Conservation (phyloP, 2,797 vertebrate genomes). For the Poeciliopsis gracilis region DNA sequence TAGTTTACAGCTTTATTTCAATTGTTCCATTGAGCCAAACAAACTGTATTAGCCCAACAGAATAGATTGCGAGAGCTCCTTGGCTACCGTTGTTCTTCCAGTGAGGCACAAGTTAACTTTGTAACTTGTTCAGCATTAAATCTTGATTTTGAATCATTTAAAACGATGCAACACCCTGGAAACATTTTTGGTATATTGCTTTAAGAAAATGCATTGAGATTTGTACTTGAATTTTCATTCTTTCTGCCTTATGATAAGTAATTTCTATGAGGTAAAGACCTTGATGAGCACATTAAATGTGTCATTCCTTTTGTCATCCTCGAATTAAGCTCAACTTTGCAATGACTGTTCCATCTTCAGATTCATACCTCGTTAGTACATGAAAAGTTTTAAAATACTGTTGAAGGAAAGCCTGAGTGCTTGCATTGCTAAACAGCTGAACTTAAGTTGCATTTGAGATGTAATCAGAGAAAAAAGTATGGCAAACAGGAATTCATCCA, state of each 20-base stretch:
- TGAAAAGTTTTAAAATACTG: background rate
- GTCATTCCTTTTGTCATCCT: background rate
- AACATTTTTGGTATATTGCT: background rate
- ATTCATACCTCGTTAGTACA: background rate
- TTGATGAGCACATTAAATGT: background rate
- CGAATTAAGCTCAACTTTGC: background rate
- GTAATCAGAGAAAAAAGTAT: background rate
- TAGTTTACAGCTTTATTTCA: background rate
- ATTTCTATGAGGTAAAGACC: background rate
- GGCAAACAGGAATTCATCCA: slow-evolving; percentile 23
- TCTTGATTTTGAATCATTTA: background rate
- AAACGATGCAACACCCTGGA: background rate
- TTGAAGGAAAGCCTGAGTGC: background rate
- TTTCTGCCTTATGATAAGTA: too few relatives aligned
- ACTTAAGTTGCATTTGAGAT: background rate
- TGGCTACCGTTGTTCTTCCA: slow-evolving; percentile 1
- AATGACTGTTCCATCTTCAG: background rate
- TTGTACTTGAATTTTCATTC: background rate
- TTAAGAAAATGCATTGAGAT: background rate
- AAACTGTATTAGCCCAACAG: background rate
- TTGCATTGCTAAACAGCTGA: background rate
- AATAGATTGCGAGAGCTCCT: background rate
- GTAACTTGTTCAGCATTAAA: background rate
- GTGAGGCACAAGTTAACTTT: background rate
- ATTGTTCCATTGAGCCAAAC: background rate